These are phyloP conservation scores for Myotis daubentonii DNA, from an alignment of 2,797 vertebrate species.

Conservation along the genomic window DNA sequence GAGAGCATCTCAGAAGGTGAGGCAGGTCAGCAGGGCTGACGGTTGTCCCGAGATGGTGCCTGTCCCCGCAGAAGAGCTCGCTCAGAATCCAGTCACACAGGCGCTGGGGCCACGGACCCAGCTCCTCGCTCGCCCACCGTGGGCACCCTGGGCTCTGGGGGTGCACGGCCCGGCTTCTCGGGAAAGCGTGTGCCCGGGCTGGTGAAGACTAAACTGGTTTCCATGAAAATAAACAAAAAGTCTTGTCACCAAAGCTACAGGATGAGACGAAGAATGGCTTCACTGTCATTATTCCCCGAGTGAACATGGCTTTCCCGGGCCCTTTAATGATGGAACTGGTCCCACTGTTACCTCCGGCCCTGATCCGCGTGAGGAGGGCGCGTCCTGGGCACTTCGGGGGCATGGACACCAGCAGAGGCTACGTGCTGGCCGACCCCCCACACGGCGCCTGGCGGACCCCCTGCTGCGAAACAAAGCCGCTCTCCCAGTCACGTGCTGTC, in stretches of 20 bases:
- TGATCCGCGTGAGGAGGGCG: not conserved
- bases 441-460: too few species aligned
- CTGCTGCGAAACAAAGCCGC: too few species aligned
- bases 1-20: not conserved
- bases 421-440: too few species aligned
- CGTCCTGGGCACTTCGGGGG: slow-evolving; percentile 15
- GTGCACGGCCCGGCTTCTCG: not conserved
- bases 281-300: not conserved
- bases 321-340: not conserved
- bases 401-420: too few species aligned
- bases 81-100: slow-evolving; percentile 1
- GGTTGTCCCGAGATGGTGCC: too few species aligned
- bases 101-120: too few species aligned
- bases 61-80: not conserved
- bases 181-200: not conserved
- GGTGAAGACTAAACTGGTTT: not conserved
- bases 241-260: not conserved
- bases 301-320: not conserved
- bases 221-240: not conserved
- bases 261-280: not conserved
- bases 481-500: too few species aligned
- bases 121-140: too few species aligned
- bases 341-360: not conserved
- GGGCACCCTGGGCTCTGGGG: not conserved
- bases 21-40: not conserved